These are phyloP conservation scores for Agrypnus murinus DNA, from an alignment of 2,888 invertebrate species.

Conservation along the genomic window DNA sequence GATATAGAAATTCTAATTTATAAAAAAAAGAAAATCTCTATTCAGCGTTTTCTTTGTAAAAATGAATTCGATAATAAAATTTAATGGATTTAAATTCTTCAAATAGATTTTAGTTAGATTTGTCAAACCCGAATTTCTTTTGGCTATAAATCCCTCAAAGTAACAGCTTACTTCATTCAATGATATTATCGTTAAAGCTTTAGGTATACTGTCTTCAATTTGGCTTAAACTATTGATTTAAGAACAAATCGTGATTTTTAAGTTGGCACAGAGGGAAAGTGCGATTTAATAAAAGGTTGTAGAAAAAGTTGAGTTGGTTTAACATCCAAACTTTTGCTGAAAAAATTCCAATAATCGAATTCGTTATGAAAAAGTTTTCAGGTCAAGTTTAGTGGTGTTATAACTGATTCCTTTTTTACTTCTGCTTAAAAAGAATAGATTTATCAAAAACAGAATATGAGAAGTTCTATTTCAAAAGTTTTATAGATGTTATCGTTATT, in stretches of 20 bases:
- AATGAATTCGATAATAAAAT: no score
- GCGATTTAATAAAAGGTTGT: neutral
- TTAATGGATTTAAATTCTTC: no score
- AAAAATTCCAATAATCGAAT: neutral
- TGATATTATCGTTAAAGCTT: neutral
- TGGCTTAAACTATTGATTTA: constrained; percentile 9
- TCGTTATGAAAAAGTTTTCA: neutral
- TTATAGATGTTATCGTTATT: no score
- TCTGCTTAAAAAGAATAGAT: no score
- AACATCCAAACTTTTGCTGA: neutral
- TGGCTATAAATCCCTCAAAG: no score
- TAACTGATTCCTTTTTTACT: neutral
- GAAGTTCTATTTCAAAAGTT: no score
- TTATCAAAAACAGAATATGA: no score
- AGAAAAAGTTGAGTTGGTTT: neutral
- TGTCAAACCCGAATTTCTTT: no score
- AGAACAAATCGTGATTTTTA: neutral
- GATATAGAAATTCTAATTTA: constrained; percentile 7
- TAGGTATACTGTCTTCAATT: neutral
- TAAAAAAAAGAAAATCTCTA: neutral
- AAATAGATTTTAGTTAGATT: no score
- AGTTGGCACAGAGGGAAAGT: neutral
- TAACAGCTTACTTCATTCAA: neutral
- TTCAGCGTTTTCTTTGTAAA: neutral
- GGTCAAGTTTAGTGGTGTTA: neutral